Evolutionary conservation across 1,140 invertebrate genomes (phyloP), one percentile per base, ranked within the genome.

Genomic region (Cotesia glomerata): DNA sequence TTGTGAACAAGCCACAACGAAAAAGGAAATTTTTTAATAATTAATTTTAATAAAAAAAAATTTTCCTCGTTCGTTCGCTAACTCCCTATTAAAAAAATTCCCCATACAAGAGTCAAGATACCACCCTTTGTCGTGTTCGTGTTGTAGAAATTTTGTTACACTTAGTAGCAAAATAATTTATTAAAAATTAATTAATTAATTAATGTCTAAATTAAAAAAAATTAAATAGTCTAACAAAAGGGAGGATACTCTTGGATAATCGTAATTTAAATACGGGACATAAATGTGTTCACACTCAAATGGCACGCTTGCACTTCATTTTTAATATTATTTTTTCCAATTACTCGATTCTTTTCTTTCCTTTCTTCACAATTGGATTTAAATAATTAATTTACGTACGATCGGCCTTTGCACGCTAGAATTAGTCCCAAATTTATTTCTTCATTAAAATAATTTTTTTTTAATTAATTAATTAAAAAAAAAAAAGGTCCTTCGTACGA

Each of bases 41-140:
- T 68, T 13, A 5, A 13, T 49, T 62, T 32, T 59, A 39, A 61
- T 35, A 11, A 7, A 4, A 5, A 62, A 13, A 32, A 13, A 66
- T 74, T 52, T 16, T 68, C 35, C 67, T 75, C 71, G 74, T 75
- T 75, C 39, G 65, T 70, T 58, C 59, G 56, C 56, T 34, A 71
- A 74, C 74, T 79, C 73, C 74, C 77, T 78, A 77, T 77, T 77
- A 79, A 76, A 76, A 81, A 80, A 78, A 71, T 73, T 70, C 73
- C 69, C 69, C 71, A 81, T 77, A 77, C 75, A 78, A 71, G 58
- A 75, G 78, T 75, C 61, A 76, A 76, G 71, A 82, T 77, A 77
- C 78, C 80, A 82, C 82, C 81, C 79, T 78, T 84, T 78, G 82
- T 80, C 75, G 79, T 83, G 76, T 81, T 81, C 81, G 80, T 84